Conservation (phyloP, 2,797 vertebrate species). For the Gouania willdenowi region DNA sequence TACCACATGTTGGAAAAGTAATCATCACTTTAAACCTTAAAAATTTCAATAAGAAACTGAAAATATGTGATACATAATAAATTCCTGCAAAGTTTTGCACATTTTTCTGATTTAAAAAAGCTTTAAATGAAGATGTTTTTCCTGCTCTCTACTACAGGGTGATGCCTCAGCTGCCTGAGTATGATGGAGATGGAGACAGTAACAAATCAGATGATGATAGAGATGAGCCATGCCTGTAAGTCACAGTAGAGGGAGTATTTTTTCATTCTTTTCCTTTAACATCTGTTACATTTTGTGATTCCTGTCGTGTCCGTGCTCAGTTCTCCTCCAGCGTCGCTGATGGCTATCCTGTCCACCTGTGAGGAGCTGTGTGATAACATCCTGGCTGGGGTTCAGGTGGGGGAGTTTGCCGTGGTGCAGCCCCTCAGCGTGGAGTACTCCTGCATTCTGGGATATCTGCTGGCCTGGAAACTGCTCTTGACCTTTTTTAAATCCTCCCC, state of each 20-base stretch:
- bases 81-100: too few species aligned
- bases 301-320: slow-evolving; percentile 54
- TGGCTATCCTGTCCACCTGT: slow-evolving; percentile 82
- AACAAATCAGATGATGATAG: slow-evolving; percentile 83
- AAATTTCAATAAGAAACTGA: too few species aligned
- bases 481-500: slow-evolving; percentile 93
- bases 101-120: too few species aligned
- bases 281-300: not conserved
- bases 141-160: too few species aligned
- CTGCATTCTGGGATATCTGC: slow-evolving; percentile 89
- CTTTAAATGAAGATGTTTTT: too few species aligned
- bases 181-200: slow-evolving; percentile 85
- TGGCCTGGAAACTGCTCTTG: slow-evolving; percentile 94
- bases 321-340: slow-evolving; percentile 88
- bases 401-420: slow-evolving; percentile 87
- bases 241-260: slow-evolving; percentile 6
- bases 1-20: slow-evolving; percentile 91
- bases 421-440: slow-evolving; percentile 90
- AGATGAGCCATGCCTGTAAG: slow-evolving; percentile 90
- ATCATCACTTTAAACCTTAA: too few species aligned
- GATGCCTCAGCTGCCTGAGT: slow-evolving; percentile 90
- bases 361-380: slow-evolving; percentile 88
- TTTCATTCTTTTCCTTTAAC: too few species aligned
- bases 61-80: too few species aligned
- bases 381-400: slow-evolving; percentile 85